phyloP scores from a whole-genome alignment of 2,797 vertebrate genomes.

The Mycteria americana region DNA sequence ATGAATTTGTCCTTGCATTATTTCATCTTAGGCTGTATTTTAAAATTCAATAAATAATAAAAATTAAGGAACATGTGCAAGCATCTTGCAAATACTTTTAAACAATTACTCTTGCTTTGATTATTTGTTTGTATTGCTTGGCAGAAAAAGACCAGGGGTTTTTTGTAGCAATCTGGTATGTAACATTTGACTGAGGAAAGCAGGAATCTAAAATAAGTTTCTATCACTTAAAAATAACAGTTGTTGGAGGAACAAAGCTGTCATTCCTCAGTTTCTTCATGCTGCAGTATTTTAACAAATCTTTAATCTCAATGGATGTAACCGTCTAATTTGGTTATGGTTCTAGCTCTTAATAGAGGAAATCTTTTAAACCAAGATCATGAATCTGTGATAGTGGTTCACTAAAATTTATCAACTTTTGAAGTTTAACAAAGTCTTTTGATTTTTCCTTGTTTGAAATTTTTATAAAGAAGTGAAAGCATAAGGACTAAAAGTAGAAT shows the following conservation, averaged over 20 bases:
- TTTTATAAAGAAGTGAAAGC: background rate
- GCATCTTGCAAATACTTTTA: background rate
- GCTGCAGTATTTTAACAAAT: background rate
- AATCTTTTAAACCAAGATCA: background rate
- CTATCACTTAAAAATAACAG: background rate
- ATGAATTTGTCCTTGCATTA: background rate
- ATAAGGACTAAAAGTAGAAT: background rate
- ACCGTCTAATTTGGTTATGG: background rate
- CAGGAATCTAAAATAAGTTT: background rate
- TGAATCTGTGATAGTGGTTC: background rate
- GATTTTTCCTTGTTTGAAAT: background rate
- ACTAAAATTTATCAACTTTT: background rate
- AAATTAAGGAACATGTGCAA: fast-evolving
- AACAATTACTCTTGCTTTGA: background rate
- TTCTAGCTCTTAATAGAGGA: background rate
- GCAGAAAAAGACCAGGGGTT: background rate
- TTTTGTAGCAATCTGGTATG: background rate
- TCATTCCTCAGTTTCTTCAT: background rate
- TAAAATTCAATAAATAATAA: background rate
- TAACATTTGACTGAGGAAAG: background rate
- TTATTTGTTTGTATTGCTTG: background rate
- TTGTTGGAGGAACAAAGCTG: background rate
- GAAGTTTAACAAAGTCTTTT: background rate
- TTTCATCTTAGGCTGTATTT: background rate
- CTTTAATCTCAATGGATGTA: background rate